Evolutionary conservation across 1,140 invertebrate species (phyloP).

Genomic region (Hyposmocoma kahamanoa): DNA sequence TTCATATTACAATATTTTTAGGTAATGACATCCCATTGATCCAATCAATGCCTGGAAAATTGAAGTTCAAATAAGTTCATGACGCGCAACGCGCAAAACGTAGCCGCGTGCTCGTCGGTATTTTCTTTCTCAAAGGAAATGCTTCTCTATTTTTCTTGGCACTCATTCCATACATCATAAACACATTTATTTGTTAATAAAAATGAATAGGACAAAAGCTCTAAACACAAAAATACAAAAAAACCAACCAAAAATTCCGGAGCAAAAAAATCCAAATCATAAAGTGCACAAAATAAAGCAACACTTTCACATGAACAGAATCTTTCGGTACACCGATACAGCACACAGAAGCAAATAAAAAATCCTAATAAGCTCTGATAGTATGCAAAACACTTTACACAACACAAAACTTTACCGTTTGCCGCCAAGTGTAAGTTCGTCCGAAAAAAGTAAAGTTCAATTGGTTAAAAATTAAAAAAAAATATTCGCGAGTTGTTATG

Average conservation of each 20-base stretch:
- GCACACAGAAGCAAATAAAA: constrained; percentile 45
- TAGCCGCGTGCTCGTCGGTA: too few species aligned
- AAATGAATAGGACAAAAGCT: background rate
- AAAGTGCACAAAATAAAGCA: constrained; percentile 63
- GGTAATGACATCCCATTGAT: too few species aligned
- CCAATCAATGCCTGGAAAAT: too few species aligned
- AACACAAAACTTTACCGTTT: constrained; percentile 69
- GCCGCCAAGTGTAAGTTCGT: constrained; percentile 51
- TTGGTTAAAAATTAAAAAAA: constrained; percentile 21
- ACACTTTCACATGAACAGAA: constrained; percentile 60
- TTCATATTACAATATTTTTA: too few species aligned
- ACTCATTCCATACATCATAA: background rate
- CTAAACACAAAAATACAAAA: constrained; percentile 31
- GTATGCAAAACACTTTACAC: constrained; percentile 55
- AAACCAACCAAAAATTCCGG: constrained; percentile 62
- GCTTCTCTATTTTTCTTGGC: too few species aligned
- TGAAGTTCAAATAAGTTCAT: too few species aligned
- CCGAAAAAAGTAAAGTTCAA: constrained; percentile 27
- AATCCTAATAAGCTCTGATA: constrained; percentile 49
- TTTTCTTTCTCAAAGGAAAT: too few species aligned
- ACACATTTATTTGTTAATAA: background rate
- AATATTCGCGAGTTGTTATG: constrained; percentile 36
- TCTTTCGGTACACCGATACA: constrained; percentile 46
- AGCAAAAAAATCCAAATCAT: constrained; percentile 61
- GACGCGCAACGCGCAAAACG: too few species aligned